Evolutionary conservation across 2,888 invertebrate genomes (phyloP), one percentile per base, ranked within the genome.

Genomic region (Synergus japonicus): DNA sequence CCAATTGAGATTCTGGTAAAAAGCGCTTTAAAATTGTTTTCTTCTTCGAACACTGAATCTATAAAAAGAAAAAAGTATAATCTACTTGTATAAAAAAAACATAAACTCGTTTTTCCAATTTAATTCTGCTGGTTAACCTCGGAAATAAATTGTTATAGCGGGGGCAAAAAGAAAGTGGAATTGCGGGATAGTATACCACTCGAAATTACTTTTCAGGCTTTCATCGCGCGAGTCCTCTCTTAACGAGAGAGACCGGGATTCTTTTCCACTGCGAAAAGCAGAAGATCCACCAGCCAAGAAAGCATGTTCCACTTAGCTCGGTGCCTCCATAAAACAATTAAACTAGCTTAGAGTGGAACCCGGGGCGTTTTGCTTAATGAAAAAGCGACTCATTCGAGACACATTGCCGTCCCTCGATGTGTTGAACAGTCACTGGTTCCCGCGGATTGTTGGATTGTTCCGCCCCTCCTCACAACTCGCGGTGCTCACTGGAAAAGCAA

Each of bases 351-450:
- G 76, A 22, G 60, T 54, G 10, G 63, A 43, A 41, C 78, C 81
- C 54, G n/a, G 78, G 76, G 81, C 79, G 66, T 79, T 81, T 79
- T 81, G 76, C 81, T 76, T 81, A 79, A 81, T 81, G 81, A 81
- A 79, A 81, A 79, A 81, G 81, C 78, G 78, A 77, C 79, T 79
- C 76, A 76, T 79, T 79, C 65, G 79, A 77, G 78, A 69, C 67
- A 63, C 60, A 65, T 65, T 43, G 22, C 49, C 73, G 73, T 73
- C 54, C 73, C 77, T 22, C 60, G 69, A 77, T 80, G 78, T 78
- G 76, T 78, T 63, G 76, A 67, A n/a, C 77, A 49, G 63, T 37
- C 37, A 79, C 79, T 77, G 73, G 2, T 80, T 80, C 49, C 76
- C 49, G 66, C 78, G 76, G 69, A 80, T 80, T 80, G 78, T 80